These are phyloP conservation scores for Halcyon leucocephala DNA, from an alignment of 2,797 vertebrate species.

Conservation along the genomic window DNA sequence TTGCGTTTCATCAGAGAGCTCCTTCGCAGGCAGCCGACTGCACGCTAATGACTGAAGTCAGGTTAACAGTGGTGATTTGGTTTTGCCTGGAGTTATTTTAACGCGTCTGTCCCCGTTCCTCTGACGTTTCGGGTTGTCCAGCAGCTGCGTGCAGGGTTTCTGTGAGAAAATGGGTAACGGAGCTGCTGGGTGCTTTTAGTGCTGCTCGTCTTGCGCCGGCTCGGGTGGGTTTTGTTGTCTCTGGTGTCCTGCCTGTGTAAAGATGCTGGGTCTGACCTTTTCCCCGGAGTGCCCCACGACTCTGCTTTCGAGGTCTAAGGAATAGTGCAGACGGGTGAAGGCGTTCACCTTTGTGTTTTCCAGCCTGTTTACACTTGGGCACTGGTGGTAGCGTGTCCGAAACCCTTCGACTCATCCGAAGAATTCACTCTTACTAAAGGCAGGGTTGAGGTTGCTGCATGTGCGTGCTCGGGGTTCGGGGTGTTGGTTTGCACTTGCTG, in stretches of 20 bases:
- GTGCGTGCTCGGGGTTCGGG: background rate
- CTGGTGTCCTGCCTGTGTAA: rapidly evolving
- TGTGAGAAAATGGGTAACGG: rapidly evolving
- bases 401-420: background rate
- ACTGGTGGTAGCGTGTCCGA: background rate
- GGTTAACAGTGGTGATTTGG: rapidly evolving
- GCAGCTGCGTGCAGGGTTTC: background rate
- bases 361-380: background rate
- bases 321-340: background rate
- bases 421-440: rapidly evolving
- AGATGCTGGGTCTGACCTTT: background rate
- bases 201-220: background rate
- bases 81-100: background rate
- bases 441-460: rapidly evolving
- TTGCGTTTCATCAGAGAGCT: background rate
- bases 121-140: rapidly evolving
- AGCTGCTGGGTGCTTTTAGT: rapidly evolving
- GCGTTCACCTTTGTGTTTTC: rapidly evolving
- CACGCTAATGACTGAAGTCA: rapidly evolving
- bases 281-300: rapidly evolving
- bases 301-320: background rate
- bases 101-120: rapidly evolving
- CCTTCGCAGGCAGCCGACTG: background rate
- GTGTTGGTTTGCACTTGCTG: background rate
- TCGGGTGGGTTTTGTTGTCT: rapidly evolving